Evolutionary conservation across 1,140 invertebrate species (phyloP).

Genomic region (Eriocheir sinensis): DNA sequence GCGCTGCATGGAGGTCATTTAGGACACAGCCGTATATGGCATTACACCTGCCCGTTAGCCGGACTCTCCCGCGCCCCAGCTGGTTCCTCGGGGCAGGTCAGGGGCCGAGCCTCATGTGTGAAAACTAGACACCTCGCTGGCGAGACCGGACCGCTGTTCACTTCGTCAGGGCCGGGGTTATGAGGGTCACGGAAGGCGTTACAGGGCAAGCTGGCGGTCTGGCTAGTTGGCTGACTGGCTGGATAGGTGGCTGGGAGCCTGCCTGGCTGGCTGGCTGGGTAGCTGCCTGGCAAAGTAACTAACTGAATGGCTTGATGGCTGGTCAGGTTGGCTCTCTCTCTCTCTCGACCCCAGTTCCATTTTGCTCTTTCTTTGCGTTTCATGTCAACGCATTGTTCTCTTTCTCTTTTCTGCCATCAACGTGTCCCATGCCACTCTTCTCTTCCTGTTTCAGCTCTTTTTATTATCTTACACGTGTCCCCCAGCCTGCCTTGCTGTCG

Average conservation of each 20-base stretch:
- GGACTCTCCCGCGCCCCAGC: slow-evolving; percentile 2
- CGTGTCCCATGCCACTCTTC: neutral
- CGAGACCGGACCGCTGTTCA: neutral
- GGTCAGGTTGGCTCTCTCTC: neutral
- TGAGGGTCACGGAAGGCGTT: neutral
- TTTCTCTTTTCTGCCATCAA: neutral
- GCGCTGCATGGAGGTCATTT: neutral
- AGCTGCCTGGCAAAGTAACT: no score
- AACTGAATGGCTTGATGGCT: no score
- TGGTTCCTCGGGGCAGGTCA: neutral
- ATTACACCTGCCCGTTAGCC: slow-evolving; percentile 2
- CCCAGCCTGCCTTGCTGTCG: neutral
- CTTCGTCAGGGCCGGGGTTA: neutral
- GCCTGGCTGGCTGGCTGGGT: no score
- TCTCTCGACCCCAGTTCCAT: neutral
- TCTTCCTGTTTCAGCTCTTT: neutral
- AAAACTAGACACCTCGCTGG: neutral
- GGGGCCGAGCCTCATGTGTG: neutral
- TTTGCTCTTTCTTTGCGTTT: neutral
- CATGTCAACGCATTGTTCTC: neutral
- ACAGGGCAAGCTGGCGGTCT: no score
- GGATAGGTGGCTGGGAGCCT: no score
- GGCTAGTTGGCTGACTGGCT: no score
- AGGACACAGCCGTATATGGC: neutral
- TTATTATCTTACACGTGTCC: neutral